phyloP scores from a whole-genome alignment of 2,888 invertebrate species.

The Diarsia brunnea region DNA sequence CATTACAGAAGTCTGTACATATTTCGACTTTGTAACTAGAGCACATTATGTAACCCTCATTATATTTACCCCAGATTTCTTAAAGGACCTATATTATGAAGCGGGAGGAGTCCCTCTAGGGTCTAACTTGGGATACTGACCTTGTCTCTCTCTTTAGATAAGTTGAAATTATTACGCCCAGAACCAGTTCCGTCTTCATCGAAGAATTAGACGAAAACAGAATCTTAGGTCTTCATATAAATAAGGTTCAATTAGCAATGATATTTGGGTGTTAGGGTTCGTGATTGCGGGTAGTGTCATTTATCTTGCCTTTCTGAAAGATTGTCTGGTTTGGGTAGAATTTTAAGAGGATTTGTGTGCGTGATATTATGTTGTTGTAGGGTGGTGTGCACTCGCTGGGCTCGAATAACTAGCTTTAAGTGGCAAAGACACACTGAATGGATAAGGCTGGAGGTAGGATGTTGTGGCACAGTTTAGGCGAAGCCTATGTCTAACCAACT shows the following conservation, averaged over 20 bases:
- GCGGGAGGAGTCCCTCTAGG: conserved; percentile 25
- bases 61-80: conserved; percentile 49
- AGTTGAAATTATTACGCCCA: conserved; percentile 44
- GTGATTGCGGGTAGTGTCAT: conserved; percentile 26
- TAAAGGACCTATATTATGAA: conserved; percentile 51
- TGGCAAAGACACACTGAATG: neutral
- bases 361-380: neutral
- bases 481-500: neutral
- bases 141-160: conserved; percentile 46
- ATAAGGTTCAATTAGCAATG: conserved; percentile 53
- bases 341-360: conserved; percentile 10
- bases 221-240: conserved; percentile 30
- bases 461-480: neutral
- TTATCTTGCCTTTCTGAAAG: conserved; percentile 5
- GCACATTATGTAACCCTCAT: conserved; percentile 46
- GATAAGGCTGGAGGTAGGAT: neutral
- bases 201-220: conserved; percentile 34
- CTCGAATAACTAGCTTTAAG: neutral
- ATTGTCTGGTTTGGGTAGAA: conserved; percentile 1
- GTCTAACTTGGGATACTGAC: conserved; percentile 8
- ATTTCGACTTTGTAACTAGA: conserved; percentile 41
- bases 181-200: conserved; percentile 33
- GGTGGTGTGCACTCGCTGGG: neutral
- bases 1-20: conserved; percentile 34
- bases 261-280: conserved; percentile 20